Percentiles rank a stretch among this genome's conserved stretches.
phyloP scores from a whole-genome alignment of 1,140 invertebrate genomes.

The Catajapyx aquilonaris region DNA sequence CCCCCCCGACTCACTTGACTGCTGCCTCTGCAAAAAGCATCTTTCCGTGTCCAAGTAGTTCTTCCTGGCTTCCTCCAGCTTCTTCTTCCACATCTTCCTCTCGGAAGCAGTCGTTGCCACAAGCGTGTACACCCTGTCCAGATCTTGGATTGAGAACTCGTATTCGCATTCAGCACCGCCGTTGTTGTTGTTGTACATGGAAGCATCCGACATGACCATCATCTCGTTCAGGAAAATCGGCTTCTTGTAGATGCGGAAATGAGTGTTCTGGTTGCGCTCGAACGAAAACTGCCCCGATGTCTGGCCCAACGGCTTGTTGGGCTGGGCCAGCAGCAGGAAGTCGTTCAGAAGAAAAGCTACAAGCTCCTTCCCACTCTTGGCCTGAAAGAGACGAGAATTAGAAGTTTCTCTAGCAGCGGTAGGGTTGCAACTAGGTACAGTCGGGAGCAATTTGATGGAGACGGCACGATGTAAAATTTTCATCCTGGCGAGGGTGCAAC shows the following conservation, averaged over 20 bases:
- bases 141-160: constrained; percentile 23
- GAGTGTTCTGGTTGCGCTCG: constrained; percentile 35
- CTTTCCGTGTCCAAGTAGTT: constrained; percentile 36
- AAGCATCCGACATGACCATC: no score
- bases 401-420: no score
- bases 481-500: no score
- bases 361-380: constrained; percentile 59
- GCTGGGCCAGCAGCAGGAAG: constrained; percentile 48
- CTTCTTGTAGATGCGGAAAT: constrained; percentile 57
- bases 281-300: constrained; percentile 42
- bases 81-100: constrained; percentile 43
- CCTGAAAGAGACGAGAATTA: no score
- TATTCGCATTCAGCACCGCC: constrained; percentile 22
- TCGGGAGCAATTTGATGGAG: no score
- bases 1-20: constrained; percentile 45
- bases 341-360: constrained; percentile 61
- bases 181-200: constrained; percentile 30
- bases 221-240: no score
- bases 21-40: constrained; percentile 32
- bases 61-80: constrained; percentile 36
- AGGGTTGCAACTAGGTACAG: no score
- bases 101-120: constrained; percentile 34
- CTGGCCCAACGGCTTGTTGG: constrained; percentile 27
- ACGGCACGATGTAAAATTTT: no score
- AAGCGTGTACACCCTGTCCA: constrained; percentile 25